phyloP scores from a whole-genome alignment of 2,113 vertebrate genomes.

The Bubo blakistoni region DNA sequence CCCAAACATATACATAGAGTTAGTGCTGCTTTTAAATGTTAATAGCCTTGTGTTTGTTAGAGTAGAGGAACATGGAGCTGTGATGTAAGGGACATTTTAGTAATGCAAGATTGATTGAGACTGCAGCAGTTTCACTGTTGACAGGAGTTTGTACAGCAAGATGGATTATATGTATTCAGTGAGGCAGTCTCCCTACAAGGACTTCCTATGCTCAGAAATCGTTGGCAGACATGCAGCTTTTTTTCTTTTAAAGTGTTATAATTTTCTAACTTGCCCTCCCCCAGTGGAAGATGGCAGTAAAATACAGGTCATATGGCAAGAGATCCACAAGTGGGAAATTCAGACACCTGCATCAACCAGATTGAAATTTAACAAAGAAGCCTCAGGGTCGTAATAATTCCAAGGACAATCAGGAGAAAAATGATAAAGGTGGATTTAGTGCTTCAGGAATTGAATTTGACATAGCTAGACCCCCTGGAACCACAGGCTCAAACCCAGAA shows the following conservation, averaged over 20 bases:
- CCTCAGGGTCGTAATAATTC: not conserved
- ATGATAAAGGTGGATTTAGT: not conserved
- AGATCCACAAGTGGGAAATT: not conserved
- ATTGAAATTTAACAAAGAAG: not conserved
- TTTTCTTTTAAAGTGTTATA: not conserved
- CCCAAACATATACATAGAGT: not conserved
- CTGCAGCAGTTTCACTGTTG: not conserved
- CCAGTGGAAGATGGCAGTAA: not conserved
- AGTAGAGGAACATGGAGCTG: accelerated
- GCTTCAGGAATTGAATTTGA: not conserved
- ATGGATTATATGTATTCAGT: not conserved
- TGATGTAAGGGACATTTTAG: not conserved
- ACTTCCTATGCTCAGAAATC: not conserved
- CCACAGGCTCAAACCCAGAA: not conserved
- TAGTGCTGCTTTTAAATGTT: not conserved
- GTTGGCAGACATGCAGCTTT: not conserved
- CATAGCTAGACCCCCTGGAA: not conserved
- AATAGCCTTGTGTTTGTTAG: not conserved
- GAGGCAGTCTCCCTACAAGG: not conserved
- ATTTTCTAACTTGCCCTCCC: not conserved
- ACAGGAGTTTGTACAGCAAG: not conserved
- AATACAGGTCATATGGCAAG: not conserved
- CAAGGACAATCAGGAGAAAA: not conserved
- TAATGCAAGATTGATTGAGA: not conserved
- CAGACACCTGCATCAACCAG: not conserved